Evolutionary conservation across 2,113 vertebrate genomes (phyloP), one percentile per base, ranked within the genome.

Genomic region (Salvelinus alpinus): DNA sequence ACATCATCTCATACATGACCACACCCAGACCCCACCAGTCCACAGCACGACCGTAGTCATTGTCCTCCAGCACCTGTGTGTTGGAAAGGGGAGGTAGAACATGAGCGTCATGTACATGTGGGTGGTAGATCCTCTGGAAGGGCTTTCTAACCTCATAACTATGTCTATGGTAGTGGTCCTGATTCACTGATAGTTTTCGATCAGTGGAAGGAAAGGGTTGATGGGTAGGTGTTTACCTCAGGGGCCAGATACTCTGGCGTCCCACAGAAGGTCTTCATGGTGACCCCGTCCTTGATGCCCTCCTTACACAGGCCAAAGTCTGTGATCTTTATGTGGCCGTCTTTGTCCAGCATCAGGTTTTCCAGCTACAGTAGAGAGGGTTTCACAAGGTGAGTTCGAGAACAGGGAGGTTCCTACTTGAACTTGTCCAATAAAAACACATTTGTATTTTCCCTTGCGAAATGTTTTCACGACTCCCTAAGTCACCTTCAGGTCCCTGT

Each of bases 291-390:
- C 0, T 94, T 95, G 90, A 98, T 94, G 20, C 96, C 97, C 71
- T 99, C 97, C 73, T 99, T 99, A 84, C 96, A 99, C 16, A 99
- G 89, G 16, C 97, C 97, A 0, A 98, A 99, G 81, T 99, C 97
- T 0, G 97, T 98, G 89, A 99, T 98, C 83, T 98, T 99, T 84
- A 99, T 95, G 88, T 99, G 97, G 1, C 96, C 96, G 0, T 98
- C 96, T 84, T 98, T 97, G 80, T 98, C 97, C 94, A 98, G 91
- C 96, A 98, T 96, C 51, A 98, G 96, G 76, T 98, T 98, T 82
- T 99, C 97, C 93, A 99, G 93, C 96, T 98, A 80, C 25, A 22
- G 64, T 7, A 7, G 64, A 24, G 64, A 27, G 25, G 9, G 11
- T 62, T 62, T 7, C 20, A n/a, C 8, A 22, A 62, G 6, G 18